These are phyloP conservation scores for Sebastes taczanowskii DNA, from an alignment of 2,797 vertebrate species.

Conservation along the genomic window DNA sequence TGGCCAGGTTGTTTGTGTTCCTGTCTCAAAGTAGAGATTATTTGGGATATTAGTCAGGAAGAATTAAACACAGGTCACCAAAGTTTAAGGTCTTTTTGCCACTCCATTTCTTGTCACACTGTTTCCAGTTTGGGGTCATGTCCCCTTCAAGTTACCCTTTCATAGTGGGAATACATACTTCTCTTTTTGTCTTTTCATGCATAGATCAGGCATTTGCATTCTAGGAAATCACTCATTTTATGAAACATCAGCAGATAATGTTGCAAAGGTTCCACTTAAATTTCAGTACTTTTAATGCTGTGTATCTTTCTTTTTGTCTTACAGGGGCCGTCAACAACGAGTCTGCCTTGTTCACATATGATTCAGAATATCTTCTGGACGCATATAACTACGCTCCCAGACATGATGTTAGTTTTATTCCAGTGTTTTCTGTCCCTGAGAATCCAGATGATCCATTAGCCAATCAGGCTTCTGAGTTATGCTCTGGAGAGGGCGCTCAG, in stretches of 20 bases:
- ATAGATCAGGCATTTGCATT: not conserved
- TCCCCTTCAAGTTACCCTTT: not conserved
- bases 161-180: not conserved
- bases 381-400: slow-evolving; percentile 79
- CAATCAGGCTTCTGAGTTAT: slow-evolving; percentile 64
- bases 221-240: not conserved
- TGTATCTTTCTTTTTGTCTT: slow-evolving; percentile 12
- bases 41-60: not conserved
- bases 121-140: not conserved
- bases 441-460: slow-evolving; percentile 74
- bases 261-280: not conserved
- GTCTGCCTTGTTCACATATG: slow-evolving; percentile 92
- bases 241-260: not conserved
- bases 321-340: slow-evolving; percentile 86
- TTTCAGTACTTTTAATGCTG: not conserved
- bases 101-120: not conserved
- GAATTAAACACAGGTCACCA: not conserved
- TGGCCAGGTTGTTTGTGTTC: not conserved
- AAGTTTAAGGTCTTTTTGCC: not conserved
- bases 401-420: slow-evolving; percentile 85
- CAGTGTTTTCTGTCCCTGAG: slow-evolving; percentile 79
- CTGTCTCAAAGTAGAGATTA: not conserved
- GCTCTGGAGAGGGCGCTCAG: slow-evolving; percentile 77
- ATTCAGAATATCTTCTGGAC: slow-evolving; percentile 82
- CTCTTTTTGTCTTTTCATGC: not conserved